Evolutionary conservation across 2,888 invertebrate species (phyloP).

Genomic region (Lithophane socia): DNA sequence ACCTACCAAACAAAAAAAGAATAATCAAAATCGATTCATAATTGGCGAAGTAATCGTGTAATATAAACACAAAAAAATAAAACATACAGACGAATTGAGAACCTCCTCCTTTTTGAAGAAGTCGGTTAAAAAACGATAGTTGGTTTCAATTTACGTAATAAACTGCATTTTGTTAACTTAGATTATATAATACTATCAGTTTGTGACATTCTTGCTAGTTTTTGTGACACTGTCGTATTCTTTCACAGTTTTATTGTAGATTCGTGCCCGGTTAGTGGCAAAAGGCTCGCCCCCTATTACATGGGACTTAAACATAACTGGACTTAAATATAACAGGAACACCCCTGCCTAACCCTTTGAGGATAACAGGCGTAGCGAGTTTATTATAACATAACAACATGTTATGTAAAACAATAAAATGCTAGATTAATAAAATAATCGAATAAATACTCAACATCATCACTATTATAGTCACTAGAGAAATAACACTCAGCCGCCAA

Average conservation of each 20-base stretch:
- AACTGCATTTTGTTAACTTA: background rate
- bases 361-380: background rate
- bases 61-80: too few species aligned
- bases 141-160: background rate
- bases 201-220: background rate
- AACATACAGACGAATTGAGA: too few species aligned
- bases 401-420: background rate
- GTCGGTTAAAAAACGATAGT: background rate
- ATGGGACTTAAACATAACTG: background rate
- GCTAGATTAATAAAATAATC: slow-evolving; percentile 2
- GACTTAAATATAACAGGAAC: background rate
- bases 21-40: too few species aligned
- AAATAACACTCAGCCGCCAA: slow-evolving; percentile 44
- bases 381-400: too few species aligned
- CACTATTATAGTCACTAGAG: slow-evolving; percentile 22
- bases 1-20: too few species aligned
- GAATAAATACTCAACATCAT: slow-evolving; percentile 8
- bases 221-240: background rate
- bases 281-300: background rate
- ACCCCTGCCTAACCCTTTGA: background rate
- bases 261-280: background rate
- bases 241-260: background rate
- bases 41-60: too few species aligned
- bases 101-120: too few species aligned
- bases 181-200: background rate